Conservation (phyloP, 1,140 invertebrate species). For the Zophobas atratus region DNA sequence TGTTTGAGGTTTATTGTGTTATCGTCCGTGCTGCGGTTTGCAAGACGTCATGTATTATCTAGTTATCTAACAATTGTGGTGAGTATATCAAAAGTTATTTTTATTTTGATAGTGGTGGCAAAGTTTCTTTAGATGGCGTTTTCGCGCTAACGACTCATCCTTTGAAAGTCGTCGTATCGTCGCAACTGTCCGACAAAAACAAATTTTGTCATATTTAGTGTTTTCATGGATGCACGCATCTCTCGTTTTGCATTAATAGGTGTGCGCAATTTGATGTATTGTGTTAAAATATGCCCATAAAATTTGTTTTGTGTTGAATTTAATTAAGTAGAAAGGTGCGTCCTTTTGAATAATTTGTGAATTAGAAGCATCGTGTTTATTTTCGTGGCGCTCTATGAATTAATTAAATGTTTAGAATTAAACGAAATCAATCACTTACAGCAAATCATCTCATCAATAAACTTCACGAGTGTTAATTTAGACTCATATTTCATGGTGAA, state of each 20-base stretch:
- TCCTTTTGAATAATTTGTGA: conserved; percentile 11
- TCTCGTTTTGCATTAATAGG: background rate
- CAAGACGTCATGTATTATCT: conserved; percentile 33
- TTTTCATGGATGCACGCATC: no score
- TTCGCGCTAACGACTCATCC: no score
- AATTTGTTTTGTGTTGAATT: conserved; percentile 16
- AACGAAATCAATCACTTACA: background rate
- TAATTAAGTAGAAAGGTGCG: conserved; percentile 19
- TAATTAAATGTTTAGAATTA: conserved; percentile 1
- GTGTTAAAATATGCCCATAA: background rate
- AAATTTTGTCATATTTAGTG: no score
- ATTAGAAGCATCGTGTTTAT: background rate
- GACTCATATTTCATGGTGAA: conserved; percentile 1
- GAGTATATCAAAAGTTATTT: conserved; percentile 12
- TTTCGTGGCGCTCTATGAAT: background rate
- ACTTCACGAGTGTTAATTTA: conserved; percentile 4
- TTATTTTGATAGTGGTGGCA: background rate
- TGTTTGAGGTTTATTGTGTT: conserved; percentile 3
- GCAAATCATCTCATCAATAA: conserved; percentile 19
- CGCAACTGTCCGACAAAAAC: no score
- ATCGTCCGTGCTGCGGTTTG: conserved; percentile 26
- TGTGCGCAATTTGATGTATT: background rate
- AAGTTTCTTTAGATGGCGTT: no score
- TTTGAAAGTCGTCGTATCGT: no score
- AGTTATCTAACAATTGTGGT: conserved; percentile 31